phyloP scores from a whole-genome alignment of 1,140 invertebrate species.

The Bombyx mori region ASM3026992v2 NC_085121.1:44001-44500 shows the following conservation, averaged over 20 bases:
- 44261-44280: not conserved
- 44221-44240: not conserved
- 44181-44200: not conserved
- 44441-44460: slow-evolving; percentile 10
- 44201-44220: too few relatives aligned
- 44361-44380: too few relatives aligned
- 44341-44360: not conserved
- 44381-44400: not conserved
- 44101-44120: slow-evolving; percentile 1
- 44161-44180: not conserved
- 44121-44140: not conserved
- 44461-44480: slow-evolving; percentile 23
- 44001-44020: not conserved
- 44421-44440: slow-evolving; percentile 33
- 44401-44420: slow-evolving; percentile 30
- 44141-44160: not conserved
- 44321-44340: not conserved
- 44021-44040: not conserved
- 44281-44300: not conserved
- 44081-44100: not conserved
- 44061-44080: not conserved
- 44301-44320: not conserved
- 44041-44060: not conserved
- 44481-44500: slow-evolving; percentile 30
- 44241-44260: not conserved